Conservation (phyloP, 1,140 invertebrate genomes). For the Platorchestia sp. region DNA sequence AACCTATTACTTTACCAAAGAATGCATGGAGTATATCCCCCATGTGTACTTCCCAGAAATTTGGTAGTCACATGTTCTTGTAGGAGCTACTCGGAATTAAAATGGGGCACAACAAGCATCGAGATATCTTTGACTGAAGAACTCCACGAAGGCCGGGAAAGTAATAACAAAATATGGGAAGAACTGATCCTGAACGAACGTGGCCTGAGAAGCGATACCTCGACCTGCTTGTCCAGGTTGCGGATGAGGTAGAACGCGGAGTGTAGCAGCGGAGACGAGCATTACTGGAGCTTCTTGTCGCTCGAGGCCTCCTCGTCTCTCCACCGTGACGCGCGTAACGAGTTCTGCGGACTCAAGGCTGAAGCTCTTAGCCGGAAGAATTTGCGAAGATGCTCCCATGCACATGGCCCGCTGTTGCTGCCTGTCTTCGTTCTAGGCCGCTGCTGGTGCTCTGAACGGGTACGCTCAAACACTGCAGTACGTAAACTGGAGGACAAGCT, state of each 20-base stretch:
- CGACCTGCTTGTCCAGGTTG: neutral
- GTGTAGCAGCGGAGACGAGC: neutral
- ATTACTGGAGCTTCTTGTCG: conserved; percentile 49
- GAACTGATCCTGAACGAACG: neutral
- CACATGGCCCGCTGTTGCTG: conserved; percentile 13
- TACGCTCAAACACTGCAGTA: neutral
- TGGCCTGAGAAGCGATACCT: neutral
- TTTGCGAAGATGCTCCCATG: neutral
- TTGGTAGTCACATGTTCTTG: neutral
- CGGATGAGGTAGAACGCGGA: neutral
- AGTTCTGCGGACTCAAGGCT: conserved; percentile 7
- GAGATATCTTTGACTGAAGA: neutral
- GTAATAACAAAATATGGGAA: neutral
- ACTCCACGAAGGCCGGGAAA: neutral
- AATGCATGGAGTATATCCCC: no score
- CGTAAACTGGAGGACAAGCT: neutral
- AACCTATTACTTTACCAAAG: neutral
- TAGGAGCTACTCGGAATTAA: neutral
- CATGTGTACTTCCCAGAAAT: no score
- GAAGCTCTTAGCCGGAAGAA: conserved; percentile 3
- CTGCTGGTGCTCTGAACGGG: neutral
- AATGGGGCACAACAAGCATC: neutral
- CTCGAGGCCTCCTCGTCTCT: conserved; percentile 13
- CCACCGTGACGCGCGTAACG: conserved; percentile 12
- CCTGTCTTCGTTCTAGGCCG: neutral